Evolutionary conservation across 2,888 invertebrate species (phyloP), one percentile per base, ranked within the genome.

Genomic region (Aspidapion aeneum): DNA sequence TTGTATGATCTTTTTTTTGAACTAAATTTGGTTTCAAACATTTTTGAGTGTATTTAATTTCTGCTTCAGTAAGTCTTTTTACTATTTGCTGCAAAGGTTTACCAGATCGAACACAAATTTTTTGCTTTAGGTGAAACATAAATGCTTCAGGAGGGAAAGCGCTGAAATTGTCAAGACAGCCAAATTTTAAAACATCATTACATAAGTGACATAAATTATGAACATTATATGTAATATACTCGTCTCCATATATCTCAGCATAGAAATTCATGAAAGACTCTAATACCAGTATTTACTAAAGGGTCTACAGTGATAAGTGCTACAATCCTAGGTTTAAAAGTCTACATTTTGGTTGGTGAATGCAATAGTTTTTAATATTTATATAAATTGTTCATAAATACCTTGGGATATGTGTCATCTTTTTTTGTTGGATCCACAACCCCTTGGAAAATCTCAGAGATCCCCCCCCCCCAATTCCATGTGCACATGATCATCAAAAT

Each of bases 151-250:
- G 66, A 48, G 61, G 48, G 54, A 71, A 71, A 16, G 69, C 66
- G 62, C 69, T 69, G 64, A 72, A 72, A 56, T 67, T 64, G 57
- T 72, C 68, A 21, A 70, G 55, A 22, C 57, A 52, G 17, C 71
- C 71, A 63, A 61, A 69, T 12, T 55, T 49, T 62, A 65, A 35
- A 1, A 68, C 71, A 65, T 70, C 67, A 52, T 61, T 20, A 18
- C 66, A 48, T 49, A 73, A 66, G 65, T 72, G 70, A n/a, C 62
- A 60, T 55, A 71, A 59, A 64, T 68, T 69, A 60, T 35, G 70
- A 5, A 72, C 63, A 63, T 72, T 72, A 51, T 69, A 64, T 7
- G 64, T 65, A 16, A 71, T 49, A 65, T 68, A 68, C 50, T 69
- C 58, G 51, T 55, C n/a, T 5, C 71, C 69, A 61, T 71, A 72